Conservation (phyloP, 2,113 vertebrate genomes). For the Loxodonta africana region DNA sequence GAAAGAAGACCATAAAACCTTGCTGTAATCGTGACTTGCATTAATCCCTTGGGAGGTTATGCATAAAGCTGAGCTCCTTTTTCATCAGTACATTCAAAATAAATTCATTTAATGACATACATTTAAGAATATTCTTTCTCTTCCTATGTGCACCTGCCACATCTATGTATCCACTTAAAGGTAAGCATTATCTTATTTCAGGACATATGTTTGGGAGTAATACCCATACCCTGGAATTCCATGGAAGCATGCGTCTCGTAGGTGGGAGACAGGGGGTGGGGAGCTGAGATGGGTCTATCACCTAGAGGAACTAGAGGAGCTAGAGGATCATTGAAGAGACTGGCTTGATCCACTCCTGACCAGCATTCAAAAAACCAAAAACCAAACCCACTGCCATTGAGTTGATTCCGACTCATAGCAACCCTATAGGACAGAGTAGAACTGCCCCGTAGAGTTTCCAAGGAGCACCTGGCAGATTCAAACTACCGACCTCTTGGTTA, state of each 20-base stretch:
- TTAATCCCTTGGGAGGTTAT: constrained; percentile 42
- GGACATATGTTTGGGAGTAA: background rate
- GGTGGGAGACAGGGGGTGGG: rapidly evolving
- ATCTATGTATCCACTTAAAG: background rate
- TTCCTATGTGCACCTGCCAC: background rate
- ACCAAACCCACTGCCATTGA: too few relatives aligned
- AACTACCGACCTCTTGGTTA: too few relatives aligned
- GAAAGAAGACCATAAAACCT: constrained; percentile 33
- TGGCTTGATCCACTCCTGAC: background rate
- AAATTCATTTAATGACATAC: background rate
- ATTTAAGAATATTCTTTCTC: constrained; percentile 23
- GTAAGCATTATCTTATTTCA: background rate
- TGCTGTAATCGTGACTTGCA: constrained; percentile 6
- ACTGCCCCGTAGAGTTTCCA: too few relatives aligned
- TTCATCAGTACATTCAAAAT: constrained; percentile 27
- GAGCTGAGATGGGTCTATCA: background rate
- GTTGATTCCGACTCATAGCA: too few relatives aligned
- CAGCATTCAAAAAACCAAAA: too few relatives aligned
- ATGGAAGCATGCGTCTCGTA: background rate
- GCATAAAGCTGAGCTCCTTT: constrained; percentile 58
- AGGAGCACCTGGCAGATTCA: too few relatives aligned
- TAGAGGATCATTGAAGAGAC: background rate
- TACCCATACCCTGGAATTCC: background rate
- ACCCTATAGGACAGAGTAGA: too few relatives aligned
- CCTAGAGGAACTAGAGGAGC: background rate